Conservation (phyloP, 2,113 vertebrate species). For the Malurus alboscapulatus region DNA sequence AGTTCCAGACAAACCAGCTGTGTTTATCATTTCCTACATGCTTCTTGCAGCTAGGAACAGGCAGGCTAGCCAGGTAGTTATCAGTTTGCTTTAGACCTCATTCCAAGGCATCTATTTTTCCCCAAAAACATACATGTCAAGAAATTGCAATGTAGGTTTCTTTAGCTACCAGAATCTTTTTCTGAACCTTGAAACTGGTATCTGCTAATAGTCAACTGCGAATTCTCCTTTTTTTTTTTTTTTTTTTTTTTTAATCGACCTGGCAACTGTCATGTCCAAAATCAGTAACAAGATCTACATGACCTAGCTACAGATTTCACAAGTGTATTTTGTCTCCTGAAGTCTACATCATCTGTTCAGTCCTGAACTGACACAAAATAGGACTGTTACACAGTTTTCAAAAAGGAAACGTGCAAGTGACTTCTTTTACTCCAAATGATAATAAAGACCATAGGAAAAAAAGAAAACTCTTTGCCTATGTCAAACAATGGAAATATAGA, state of each 20-base stretch:
- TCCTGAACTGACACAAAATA: neutral
- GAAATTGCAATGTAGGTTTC: rapidly evolving
- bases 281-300: neutral
- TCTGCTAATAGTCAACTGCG: neutral
- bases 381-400: neutral
- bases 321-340: neutral
- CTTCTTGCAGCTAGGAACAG: neutral
- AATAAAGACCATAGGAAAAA: neutral
- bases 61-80: neutral
- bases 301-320: neutral
- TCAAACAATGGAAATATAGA: neutral
- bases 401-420: neutral
- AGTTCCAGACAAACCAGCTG: neutral
- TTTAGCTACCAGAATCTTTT: neutral
- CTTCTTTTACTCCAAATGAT: neutral
- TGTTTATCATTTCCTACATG: neutral
- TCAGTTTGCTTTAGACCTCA: neutral
- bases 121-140: neutral
- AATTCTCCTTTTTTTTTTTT: neutral
- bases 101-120: neutral
- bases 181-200: neutral
- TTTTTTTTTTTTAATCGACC: neutral
- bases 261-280: neutral
- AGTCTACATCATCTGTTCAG: neutral
- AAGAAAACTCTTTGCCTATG: neutral